These are phyloP conservation scores for Danaus chrysippus DNA, from an alignment of 2,888 invertebrate genomes.

Conservation along the genomic window DNA sequence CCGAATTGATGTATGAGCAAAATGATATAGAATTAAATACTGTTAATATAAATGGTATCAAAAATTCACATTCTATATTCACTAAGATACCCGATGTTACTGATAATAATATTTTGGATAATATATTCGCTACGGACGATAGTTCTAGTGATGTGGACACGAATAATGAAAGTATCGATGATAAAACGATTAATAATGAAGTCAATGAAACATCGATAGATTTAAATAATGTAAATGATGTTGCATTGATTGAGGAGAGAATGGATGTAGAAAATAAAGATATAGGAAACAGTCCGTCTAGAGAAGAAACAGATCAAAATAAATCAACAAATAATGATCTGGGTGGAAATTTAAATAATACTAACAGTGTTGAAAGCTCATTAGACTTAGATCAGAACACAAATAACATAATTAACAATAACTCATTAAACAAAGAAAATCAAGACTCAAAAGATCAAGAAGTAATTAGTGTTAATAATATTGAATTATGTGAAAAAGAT, in stretches of 20 bases:
- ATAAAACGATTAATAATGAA: neutral
- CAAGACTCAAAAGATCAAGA: slow-evolving; percentile 4
- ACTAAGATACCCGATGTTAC: neutral
- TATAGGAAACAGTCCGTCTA: neutral
- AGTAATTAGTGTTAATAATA: too few species aligned
- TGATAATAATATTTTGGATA: slow-evolving; percentile 5
- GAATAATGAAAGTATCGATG: neutral
- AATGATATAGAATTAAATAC: neutral
- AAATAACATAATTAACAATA: too few species aligned
- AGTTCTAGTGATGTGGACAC: slow-evolving; percentile 1
- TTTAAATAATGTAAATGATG: neutral
- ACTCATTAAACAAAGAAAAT: slow-evolving; percentile 5
- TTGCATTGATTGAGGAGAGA: neutral
- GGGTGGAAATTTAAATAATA: too few species aligned
- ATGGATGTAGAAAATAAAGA: neutral
- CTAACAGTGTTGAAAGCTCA: too few species aligned
- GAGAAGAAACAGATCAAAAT: neutral
- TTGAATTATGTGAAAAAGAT: neutral
- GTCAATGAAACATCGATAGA: neutral
- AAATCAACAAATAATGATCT: neutral
- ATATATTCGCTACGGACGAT: slow-evolving; percentile 1
- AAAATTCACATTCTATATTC: neutral
- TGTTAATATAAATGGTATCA: neutral
- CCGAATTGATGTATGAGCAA: neutral
- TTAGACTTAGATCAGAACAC: too few species aligned